A percentile compares a stretch with the other conserved stretches of the same genome.
These are phyloP conservation scores for Triops cancriformis DNA, from an alignment of 1,140 invertebrate genomes.

Conservation along the genomic window DNA sequence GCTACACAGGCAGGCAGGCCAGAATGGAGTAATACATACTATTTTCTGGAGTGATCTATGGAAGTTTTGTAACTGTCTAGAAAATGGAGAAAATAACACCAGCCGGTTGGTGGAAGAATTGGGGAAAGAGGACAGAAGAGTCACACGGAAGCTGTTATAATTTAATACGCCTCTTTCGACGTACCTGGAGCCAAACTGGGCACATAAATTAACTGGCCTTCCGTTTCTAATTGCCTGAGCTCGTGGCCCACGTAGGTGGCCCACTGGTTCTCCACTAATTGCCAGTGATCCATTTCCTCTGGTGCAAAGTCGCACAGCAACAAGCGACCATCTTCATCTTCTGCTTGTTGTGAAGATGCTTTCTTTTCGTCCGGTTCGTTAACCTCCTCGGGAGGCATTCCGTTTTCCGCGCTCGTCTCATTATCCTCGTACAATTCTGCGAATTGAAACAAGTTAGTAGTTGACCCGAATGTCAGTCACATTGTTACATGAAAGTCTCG, in stretches of 20 bases:
- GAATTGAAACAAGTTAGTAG: no score
- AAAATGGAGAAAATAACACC: neutral
- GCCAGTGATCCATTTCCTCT: conserved; percentile 5
- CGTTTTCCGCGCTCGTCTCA: no score
- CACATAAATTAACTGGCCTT: neutral
- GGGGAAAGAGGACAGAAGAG: no score
- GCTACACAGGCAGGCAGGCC: neutral
- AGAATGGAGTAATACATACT: neutral
- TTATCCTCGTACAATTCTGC: no score
- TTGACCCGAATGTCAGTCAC: no score
- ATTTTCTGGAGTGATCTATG: neutral
- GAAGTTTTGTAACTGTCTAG: neutral
- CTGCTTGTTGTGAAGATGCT: neutral
- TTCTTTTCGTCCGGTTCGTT: neutral
- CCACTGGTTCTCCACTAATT: conserved; percentile 5
- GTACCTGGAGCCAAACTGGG: neutral
- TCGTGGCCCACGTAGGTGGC: neutral
- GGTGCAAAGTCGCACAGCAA: neutral
- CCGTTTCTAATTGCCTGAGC: neutral
- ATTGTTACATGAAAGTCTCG: no score
- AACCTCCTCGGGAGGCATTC: neutral
- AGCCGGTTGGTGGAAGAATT: no score
- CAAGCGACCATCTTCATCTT: neutral
- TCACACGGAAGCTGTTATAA: no score
- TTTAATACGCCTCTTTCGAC: neutral